Evolutionary conservation across 2,113 vertebrate genomes (phyloP).

Genomic region (Capreolus pygargus): DNA sequence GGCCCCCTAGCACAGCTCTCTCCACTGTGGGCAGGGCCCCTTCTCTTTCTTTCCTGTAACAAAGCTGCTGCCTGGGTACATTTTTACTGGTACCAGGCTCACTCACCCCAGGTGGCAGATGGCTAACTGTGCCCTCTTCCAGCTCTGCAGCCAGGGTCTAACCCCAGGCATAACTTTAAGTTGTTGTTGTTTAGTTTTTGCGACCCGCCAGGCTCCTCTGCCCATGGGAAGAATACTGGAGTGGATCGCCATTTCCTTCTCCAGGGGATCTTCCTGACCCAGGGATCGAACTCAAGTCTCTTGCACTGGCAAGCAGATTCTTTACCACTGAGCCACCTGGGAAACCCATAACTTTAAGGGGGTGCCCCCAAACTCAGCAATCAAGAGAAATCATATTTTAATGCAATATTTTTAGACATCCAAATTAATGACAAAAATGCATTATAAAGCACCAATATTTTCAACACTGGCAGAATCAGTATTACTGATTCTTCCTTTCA

Average conservation of each 20-base stretch:
- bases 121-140: neutral
- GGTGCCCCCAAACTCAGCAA: neutral
- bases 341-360: neutral
- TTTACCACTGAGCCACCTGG: neutral
- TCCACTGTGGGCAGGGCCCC: fast-evolving
- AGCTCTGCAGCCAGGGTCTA: neutral
- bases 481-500: neutral
- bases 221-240: neutral
- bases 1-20: neutral
- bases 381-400: neutral
- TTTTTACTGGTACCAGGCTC: neutral
- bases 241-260: neutral
- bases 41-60: neutral
- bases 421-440: neutral
- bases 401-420: neutral
- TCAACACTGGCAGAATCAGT: neutral
- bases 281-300: neutral
- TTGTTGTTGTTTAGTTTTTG: neutral
- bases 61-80: neutral
- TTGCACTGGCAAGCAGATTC: neutral
- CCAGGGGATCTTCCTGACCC: neutral
- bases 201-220: neutral
- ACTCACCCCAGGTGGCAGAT: neutral
- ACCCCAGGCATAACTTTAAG: neutral
- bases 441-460: neutral